A percentile compares a stretch with the other conserved stretches of the same genome.
These are phyloP conservation scores for Rhinoraja longicauda DNA, from an alignment of 2,797 vertebrate genomes.

Conservation along the genomic window DNA sequence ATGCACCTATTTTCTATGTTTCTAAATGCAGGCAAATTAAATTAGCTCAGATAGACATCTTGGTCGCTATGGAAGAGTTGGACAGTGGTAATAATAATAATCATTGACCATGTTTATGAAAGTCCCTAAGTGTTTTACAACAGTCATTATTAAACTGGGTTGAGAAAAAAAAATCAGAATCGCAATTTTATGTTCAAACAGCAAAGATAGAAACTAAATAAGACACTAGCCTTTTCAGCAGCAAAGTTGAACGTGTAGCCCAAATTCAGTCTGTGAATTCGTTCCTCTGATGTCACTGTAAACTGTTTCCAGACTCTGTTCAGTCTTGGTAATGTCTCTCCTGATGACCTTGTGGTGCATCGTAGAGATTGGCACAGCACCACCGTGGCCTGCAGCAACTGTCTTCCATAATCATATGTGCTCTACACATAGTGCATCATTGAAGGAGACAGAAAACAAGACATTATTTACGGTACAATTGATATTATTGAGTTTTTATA, in stretches of 20 bases:
- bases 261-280: conserved; percentile 81
- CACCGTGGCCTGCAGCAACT: conserved; percentile 92
- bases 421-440: conserved; percentile 60
- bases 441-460: background rate
- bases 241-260: conserved; percentile 77
- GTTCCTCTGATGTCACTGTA: conserved; percentile 81
- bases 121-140: background rate
- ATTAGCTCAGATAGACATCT: too few relatives aligned
- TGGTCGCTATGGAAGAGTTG: too few relatives aligned
- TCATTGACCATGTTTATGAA: background rate
- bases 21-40: too few relatives aligned
- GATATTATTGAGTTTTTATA: background rate
- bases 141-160: conserved; percentile 9
- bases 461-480: background rate
- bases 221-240: conserved; percentile 73
- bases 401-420: conserved; percentile 93
- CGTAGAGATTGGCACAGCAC: conserved; percentile 92
- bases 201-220: background rate
- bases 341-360: conserved; percentile 87
- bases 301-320: conserved; percentile 98
- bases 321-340: conserved; percentile 87
- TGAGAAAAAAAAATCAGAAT: conserved; percentile 28
- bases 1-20: too few relatives aligned
- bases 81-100: too few relatives aligned
- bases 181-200: conserved; percentile 26